Conservation (phyloP, 2,797 vertebrate species). For the Threskiornis aethiopicus region DNA sequence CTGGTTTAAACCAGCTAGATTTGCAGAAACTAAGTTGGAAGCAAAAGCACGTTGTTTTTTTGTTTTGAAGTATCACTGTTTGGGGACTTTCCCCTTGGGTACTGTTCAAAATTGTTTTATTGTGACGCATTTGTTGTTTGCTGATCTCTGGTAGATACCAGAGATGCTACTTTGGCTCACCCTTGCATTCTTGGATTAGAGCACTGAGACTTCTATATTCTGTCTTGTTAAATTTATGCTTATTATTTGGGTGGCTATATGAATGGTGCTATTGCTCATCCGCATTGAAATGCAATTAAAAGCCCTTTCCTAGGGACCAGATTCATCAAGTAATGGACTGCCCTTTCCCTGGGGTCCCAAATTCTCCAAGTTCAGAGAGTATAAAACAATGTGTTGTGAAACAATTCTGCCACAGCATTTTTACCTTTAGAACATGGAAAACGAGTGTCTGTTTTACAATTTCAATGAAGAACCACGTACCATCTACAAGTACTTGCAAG, state of each 20-base stretch:
- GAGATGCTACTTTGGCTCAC: constrained; percentile 43
- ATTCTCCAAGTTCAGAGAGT: neutral
- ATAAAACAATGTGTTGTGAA: neutral
- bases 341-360: neutral
- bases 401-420: neutral
- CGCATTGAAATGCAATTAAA: constrained; percentile 15
- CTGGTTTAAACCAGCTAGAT: neutral
- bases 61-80: constrained; percentile 6
- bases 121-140: constrained; percentile 15
- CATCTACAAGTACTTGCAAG: neutral
- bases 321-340: neutral
- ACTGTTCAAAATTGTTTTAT: constrained; percentile 28
- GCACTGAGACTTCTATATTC: constrained; percentile 71
- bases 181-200: constrained; percentile 65
- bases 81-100: neutral
- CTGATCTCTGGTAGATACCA: constrained; percentile 6
- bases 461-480: neutral
- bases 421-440: neutral
- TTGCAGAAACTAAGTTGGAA: constrained; percentile 33
- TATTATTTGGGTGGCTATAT: constrained; percentile 49
- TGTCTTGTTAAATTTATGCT: constrained; percentile 70
- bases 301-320: neutral
- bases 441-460: neutral
- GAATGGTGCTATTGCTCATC: constrained; percentile 28
- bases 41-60: constrained; percentile 24